phyloP scores from a whole-genome alignment of 2,797 vertebrate genomes.

The Hypotaenidia philippensis region DNA sequence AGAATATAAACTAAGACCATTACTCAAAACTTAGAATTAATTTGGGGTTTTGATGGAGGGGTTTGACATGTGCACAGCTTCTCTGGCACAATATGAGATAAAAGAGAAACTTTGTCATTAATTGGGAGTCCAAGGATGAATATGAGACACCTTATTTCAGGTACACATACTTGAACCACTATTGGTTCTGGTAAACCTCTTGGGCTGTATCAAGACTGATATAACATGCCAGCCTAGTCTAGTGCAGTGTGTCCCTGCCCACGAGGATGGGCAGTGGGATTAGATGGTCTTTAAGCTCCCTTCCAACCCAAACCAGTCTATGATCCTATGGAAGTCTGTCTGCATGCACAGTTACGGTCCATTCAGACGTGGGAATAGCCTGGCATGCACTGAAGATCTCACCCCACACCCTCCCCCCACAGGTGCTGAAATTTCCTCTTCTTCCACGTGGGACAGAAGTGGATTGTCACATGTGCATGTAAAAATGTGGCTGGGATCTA shows the following conservation, averaged over 20 bases:
- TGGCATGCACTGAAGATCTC: not conserved
- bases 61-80: not conserved
- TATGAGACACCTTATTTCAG: not conserved
- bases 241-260: no score
- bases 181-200: not conserved
- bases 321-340: not conserved
- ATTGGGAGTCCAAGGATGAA: not conserved
- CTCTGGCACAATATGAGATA: not conserved
- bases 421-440: not conserved
- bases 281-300: no score
- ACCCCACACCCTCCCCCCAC: no score
- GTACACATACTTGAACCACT: not conserved
- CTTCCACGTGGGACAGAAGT: not conserved
- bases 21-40: not conserved
- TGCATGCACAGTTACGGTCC: not conserved
- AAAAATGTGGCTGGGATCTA: not conserved
- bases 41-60: not conserved
- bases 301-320: no score
- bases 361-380: not conserved
- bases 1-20: not conserved
- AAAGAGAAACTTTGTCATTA: not conserved
- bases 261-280: no score
- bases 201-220: not conserved
- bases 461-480: rapidly evolving
- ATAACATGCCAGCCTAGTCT: no score